Conservation (phyloP, 30 jellyfish, hydroid and myxozoan species). For the Catostylus mosaicus region DNA sequence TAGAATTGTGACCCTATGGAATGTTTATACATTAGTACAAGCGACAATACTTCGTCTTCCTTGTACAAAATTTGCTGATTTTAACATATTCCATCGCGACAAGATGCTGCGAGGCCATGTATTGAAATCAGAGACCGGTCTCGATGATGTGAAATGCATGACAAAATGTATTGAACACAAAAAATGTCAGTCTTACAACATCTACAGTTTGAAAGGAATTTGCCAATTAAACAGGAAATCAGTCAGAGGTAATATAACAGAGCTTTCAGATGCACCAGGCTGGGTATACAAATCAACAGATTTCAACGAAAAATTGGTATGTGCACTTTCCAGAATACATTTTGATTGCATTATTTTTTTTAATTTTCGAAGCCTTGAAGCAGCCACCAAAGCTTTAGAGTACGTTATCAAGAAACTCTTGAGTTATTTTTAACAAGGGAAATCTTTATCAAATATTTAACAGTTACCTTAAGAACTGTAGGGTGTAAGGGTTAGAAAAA, state of each 20-base stretch:
- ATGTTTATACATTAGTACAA: background rate
- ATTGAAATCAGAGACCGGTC: background rate
- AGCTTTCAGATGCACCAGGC: slow-evolving; percentile 16
- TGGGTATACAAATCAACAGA: slow-evolving; percentile 42
- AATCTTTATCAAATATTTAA: background rate
- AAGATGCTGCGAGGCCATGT: background rate
- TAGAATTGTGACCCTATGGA: no score
- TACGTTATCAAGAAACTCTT: background rate
- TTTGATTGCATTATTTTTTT: background rate
- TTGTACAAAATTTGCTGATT: slow-evolving; percentile 14
- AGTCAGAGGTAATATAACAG: background rate
- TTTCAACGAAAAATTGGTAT: slow-evolving; percentile 8
- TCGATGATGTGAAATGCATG: slow-evolving; percentile 14
- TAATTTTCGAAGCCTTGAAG: background rate
- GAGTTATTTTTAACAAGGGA: background rate
- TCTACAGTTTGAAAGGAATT: background rate
- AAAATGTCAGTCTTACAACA: slow-evolving; percentile 21
- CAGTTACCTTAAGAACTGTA: background rate
- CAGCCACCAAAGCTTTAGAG: background rate
- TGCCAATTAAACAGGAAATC: slow-evolving; percentile 6
- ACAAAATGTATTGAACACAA: background rate
- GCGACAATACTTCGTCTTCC: slow-evolving; percentile 26
- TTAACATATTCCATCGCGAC: background rate
- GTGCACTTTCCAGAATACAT: background rate
- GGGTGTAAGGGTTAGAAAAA: no score